Conservation (phyloP, 2,888 invertebrate species). For the Mythimna albipuncta region DNA sequence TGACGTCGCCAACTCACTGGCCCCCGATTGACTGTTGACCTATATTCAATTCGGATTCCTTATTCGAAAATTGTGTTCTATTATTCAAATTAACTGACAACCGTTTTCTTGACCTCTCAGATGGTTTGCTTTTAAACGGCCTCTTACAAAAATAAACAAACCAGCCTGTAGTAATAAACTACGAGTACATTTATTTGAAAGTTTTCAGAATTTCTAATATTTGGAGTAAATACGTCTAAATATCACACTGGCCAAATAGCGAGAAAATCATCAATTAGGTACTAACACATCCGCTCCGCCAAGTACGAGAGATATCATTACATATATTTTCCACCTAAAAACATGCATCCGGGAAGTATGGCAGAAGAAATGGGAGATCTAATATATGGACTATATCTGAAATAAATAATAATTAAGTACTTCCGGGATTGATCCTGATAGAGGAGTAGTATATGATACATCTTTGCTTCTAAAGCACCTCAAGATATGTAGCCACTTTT, state of each 20-base stretch:
- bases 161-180: background rate
- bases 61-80: constrained; percentile 21
- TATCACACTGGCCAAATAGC: background rate
- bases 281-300: too few species aligned
- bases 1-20: constrained; percentile 44
- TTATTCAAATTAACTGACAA: constrained; percentile 3
- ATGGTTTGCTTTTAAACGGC: background rate
- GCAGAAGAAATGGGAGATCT: too few species aligned
- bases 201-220: background rate
- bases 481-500: too few species aligned
- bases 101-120: constrained; percentile 1
- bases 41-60: constrained; percentile 41
- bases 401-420: too few species aligned
- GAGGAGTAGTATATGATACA: too few species aligned
- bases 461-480: too few species aligned
- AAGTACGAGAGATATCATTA: too few species aligned
- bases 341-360: too few species aligned
- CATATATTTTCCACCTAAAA: too few species aligned
- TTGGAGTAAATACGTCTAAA: background rate
- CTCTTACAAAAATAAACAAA: background rate
- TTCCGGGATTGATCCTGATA: too few species aligned
- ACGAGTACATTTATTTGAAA: background rate
- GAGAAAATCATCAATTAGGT: too few species aligned
- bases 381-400: too few species aligned
- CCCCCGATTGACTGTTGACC: constrained; percentile 49